Percentiles rank a stretch among this genome's conserved stretches.
Conservation (phyloP, 92 coral and sea anemone genomes). For the Desmophyllum pertusum region DNA sequence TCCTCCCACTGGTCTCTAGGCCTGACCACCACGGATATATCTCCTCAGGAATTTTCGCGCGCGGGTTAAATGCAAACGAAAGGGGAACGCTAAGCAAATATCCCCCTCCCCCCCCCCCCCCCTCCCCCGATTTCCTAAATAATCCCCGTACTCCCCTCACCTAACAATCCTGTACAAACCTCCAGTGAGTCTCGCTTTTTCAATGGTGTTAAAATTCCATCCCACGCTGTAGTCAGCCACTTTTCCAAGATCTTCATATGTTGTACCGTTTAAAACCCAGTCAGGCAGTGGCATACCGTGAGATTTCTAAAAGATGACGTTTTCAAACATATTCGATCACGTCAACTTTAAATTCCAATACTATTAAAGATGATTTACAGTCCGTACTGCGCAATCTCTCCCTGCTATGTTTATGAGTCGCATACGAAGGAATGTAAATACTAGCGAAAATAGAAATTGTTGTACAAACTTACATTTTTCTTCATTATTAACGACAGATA, state of each 20-base stretch:
- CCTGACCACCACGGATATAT: no score
- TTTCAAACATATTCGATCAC: background rate
- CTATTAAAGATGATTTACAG: no score
- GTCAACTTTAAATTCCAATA: background rate
- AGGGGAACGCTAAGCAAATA: background rate
- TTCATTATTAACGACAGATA: no score
- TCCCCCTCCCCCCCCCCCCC: background rate
- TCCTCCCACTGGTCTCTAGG: no score
- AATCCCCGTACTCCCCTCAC: background rate
- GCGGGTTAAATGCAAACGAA: background rate
- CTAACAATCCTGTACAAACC: background rate
- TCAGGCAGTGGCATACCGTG: constrained; percentile 20
- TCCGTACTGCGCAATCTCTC: no score
- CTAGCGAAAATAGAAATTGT: no score
- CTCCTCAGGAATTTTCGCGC: no score
- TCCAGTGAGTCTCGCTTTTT: constrained; percentile 39
- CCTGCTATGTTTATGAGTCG: no score
- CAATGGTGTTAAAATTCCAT: constrained; percentile 37
- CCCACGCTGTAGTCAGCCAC: constrained; percentile 10
- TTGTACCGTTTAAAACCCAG: constrained; percentile 28
- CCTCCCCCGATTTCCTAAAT: background rate
- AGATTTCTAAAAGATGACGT: background rate
- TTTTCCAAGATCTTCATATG: background rate
- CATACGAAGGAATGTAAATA: no score
- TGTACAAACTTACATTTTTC: no score